A percentile compares a stretch with the other conserved stretches of the same genome.
phyloP scores from a whole-genome alignment of 2,113 vertebrate species.

The Capreolus pygargus region DNA sequence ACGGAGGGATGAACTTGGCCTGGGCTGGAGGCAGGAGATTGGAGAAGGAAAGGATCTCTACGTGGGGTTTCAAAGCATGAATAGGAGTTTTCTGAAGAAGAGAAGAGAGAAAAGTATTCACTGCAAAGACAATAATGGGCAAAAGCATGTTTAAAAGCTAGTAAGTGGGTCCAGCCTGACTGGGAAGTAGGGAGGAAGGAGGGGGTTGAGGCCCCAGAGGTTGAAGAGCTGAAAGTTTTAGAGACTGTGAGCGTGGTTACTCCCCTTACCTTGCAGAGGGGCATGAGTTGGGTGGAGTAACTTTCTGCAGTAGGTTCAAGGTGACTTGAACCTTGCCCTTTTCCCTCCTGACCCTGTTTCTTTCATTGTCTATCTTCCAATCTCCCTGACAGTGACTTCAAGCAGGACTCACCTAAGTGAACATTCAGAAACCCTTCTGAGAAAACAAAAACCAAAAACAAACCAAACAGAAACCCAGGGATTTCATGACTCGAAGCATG shows the following conservation, averaged over 20 bases:
- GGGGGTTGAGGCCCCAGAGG: neutral
- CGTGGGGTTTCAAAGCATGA: neutral
- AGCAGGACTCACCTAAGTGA: neutral
- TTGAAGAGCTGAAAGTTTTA: neutral
- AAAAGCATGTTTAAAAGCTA: neutral
- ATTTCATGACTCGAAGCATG: neutral
- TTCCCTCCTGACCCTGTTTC: neutral
- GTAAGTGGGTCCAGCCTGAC: neutral
- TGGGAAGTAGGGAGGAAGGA: neutral
- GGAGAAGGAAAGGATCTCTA: neutral
- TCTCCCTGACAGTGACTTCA: neutral
- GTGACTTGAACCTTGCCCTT: neutral
- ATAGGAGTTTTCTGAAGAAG: constrained; percentile 5
- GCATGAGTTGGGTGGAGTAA: accelerated
- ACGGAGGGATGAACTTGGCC: neutral
- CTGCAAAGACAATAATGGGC: neutral
- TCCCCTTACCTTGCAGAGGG: neutral
- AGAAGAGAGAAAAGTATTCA: neutral
- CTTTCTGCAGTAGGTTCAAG: neutral
- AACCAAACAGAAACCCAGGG: constrained; percentile 9
- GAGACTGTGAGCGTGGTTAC: neutral
- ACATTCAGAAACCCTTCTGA: neutral
- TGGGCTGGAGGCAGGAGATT: neutral
- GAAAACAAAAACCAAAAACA: neutral
- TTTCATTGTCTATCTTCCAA: neutral